These are phyloP conservation scores for Rhyzopertha dominica DNA, from an alignment of 1,140 invertebrate genomes.

Conservation along the genomic window DNA sequence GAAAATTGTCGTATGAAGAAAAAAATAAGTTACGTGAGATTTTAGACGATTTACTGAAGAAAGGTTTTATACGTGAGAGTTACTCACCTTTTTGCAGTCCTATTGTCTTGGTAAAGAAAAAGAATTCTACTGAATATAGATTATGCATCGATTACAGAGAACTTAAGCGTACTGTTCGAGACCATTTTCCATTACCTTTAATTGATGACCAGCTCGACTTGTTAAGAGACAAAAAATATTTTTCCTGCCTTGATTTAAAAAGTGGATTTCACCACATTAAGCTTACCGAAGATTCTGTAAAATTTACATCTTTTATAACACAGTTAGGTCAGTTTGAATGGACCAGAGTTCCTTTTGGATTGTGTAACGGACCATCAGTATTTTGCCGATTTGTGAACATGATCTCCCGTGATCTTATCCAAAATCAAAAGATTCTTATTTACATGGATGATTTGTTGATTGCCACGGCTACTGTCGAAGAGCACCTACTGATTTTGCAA, in stretches of 20 bases:
- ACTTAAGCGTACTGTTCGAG: slow-evolving; percentile 33
- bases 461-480: slow-evolving; percentile 8
- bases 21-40: slow-evolving; percentile 27
- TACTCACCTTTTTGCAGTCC: slow-evolving; percentile 44
- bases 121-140: slow-evolving; percentile 40
- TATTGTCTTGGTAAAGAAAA: slow-evolving; percentile 47
- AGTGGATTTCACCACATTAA: slow-evolving; percentile 22
- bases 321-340: slow-evolving; percentile 10
- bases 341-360: slow-evolving; percentile 9
- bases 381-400: slow-evolving; percentile 5
- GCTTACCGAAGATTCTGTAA: slow-evolving; percentile 12
- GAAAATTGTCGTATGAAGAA: slow-evolving; percentile 29
- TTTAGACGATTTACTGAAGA: slow-evolving; percentile 32
- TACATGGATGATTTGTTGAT: slow-evolving; percentile 10
- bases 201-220: slow-evolving; percentile 35
- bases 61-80: slow-evolving; percentile 31
- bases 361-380: neutral
- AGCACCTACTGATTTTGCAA: slow-evolving; percentile 1
- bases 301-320: slow-evolving; percentile 3
- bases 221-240: slow-evolving; percentile 23
- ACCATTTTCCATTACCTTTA: slow-evolving; percentile 32
- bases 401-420: slow-evolving; percentile 1
- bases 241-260: slow-evolving; percentile 27
- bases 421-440: slow-evolving; percentile 4
- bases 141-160: slow-evolving; percentile 50